Percentiles rank a stretch among this genome's conserved stretches.
These are phyloP conservation scores for Bothrops jararaca DNA, from an alignment of 2,113 vertebrate species.

Conservation along the genomic window DNA sequence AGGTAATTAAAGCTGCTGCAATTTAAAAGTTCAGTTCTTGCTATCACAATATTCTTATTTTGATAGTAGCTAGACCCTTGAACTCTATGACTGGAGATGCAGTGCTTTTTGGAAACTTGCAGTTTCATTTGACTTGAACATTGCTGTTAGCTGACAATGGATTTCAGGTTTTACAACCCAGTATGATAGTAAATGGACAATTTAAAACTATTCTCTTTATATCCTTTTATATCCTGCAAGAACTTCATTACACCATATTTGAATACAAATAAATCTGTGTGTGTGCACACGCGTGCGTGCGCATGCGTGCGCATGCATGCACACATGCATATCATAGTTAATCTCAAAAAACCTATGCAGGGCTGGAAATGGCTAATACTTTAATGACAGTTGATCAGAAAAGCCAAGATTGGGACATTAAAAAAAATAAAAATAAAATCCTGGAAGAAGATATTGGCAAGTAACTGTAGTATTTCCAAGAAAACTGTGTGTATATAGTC, in stretches of 20 bases:
- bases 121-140: not conserved
- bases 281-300: too few relatives aligned
- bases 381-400: not conserved
- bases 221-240: not conserved
- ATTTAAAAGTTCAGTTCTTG: not conserved
- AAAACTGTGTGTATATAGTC: not conserved
- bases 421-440: not conserved
- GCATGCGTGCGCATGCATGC: fast-evolving
- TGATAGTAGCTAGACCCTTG: not conserved
- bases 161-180: not conserved
- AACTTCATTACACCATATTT: not conserved
- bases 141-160: not conserved
- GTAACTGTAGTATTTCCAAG: not conserved
- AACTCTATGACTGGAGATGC: not conserved
- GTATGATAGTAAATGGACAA: not conserved
- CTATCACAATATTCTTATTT: not conserved
- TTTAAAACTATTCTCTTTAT: not conserved
- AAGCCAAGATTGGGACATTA: not conserved
- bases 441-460: not conserved
- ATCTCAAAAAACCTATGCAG: not conserved
- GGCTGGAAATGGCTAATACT: not conserved
- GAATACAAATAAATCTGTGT: not conserved
- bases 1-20: not conserved
- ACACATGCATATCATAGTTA: too few relatives aligned
- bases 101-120: not conserved